phyloP scores from a whole-genome alignment of 2,888 invertebrate genomes.

The Smittia sp. region DNA sequence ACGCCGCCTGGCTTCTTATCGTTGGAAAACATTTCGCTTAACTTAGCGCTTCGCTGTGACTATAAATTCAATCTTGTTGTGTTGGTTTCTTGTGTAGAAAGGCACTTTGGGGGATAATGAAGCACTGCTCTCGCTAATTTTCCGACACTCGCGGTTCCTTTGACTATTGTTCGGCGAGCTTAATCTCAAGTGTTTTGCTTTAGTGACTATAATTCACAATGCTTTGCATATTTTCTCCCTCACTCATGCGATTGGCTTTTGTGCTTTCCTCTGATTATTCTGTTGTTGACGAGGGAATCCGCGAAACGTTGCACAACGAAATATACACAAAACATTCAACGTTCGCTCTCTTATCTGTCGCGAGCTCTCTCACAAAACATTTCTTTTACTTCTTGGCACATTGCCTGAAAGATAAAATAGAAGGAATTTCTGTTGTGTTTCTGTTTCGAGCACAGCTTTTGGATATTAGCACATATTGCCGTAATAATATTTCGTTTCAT shows the following conservation, averaged over 20 bases:
- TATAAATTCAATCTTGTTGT: neutral
- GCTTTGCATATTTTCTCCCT: too few relatives aligned
- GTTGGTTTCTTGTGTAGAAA: neutral
- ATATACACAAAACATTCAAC: neutral
- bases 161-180: too few relatives aligned
- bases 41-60: neutral
- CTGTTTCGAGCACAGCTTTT: neutral
- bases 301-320: too few relatives aligned
- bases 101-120: neutral
- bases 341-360: neutral
- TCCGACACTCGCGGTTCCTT: too few relatives aligned
- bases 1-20: conserved; percentile 54
- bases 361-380: neutral
- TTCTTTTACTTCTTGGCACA: conserved; percentile 19
- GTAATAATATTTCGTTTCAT: conserved; percentile 16
- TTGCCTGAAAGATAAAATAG: conserved; percentile 37
- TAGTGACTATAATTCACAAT: too few relatives aligned
- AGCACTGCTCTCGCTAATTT: too few relatives aligned
- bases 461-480: conserved; percentile 33
- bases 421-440: conserved; percentile 22
- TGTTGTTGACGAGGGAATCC: too few relatives aligned
- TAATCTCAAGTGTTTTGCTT: too few relatives aligned
- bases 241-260: too few relatives aligned
- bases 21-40: conserved; percentile 26
- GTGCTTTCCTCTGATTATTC: too few relatives aligned